Percentiles rank a stretch among this genome's conserved stretches.
Conservation (phyloP, 2,797 vertebrate species). For the Eulemur coronatus region DNA sequence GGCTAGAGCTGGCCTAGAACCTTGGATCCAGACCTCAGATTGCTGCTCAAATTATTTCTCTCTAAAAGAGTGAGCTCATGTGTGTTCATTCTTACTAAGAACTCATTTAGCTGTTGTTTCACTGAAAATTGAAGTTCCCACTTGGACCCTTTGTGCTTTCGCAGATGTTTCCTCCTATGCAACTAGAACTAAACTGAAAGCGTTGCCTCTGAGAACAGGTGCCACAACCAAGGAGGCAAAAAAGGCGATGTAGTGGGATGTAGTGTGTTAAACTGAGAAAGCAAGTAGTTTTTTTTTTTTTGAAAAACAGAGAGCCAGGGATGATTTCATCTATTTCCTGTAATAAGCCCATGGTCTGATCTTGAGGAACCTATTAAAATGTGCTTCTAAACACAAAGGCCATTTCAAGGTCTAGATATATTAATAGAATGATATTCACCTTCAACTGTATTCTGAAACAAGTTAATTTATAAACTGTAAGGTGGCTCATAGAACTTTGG, state of each 20-base stretch:
- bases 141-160: neutral
- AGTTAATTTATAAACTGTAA: neutral
- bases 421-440: neutral
- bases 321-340: conserved; percentile 39
- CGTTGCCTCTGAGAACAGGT: neutral
- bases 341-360: conserved; percentile 1
- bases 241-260: neutral
- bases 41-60: neutral
- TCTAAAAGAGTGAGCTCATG: neutral
- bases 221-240: neutral
- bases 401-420: neutral
- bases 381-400: conserved; percentile 8
- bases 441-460: neutral
- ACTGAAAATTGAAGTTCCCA: neutral
- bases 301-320: conserved; percentile 23
- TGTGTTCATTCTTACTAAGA: rapidly evolving
- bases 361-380: conserved; percentile 1
- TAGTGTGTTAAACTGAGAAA: neutral
- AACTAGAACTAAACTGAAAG: neutral
- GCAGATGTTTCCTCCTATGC: neutral
- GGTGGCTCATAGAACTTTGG: neutral
- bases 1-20: conserved; percentile 7
- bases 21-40: neutral
- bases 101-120: neutral
- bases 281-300: conserved; percentile 46